A percentile compares a stretch with the other conserved stretches of the same genome.
Conservation (phyloP, 2,888 invertebrate species). For the Julus scanicus region DNA sequence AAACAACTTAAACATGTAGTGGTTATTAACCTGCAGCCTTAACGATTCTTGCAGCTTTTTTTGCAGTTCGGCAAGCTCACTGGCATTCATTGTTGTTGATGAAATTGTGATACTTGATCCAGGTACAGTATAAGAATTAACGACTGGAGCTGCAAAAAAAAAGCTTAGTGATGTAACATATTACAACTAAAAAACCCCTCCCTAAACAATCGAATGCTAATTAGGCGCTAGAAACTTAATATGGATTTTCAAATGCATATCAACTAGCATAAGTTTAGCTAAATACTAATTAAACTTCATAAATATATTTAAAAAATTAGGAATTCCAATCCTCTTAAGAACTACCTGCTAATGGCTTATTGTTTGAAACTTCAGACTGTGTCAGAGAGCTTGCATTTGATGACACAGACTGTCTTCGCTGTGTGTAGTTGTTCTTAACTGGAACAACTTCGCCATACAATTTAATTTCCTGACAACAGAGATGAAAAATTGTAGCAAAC, state of each 20-base stretch:
- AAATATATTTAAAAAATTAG: too few relatives aligned
- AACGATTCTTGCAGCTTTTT: slow-evolving; percentile 50
- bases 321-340: too few relatives aligned
- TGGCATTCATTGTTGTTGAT: slow-evolving; percentile 20
- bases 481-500: slow-evolving; percentile 49
- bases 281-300: background rate
- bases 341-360: slow-evolving; percentile 29
- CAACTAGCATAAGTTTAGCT: too few relatives aligned
- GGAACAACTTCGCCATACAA: slow-evolving; percentile 64
- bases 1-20: background rate
- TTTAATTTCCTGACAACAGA: slow-evolving; percentile 62
- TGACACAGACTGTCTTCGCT: slow-evolving; percentile 61
- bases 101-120: slow-evolving; percentile 12
- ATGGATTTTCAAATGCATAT: too few relatives aligned
- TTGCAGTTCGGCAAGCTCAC: slow-evolving; percentile 50
- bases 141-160: slow-evolving; percentile 26
- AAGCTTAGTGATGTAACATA: too few relatives aligned
- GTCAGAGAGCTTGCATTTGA: slow-evolving; percentile 59
- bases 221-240: too few relatives aligned
- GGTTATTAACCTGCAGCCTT: slow-evolving; percentile 53
- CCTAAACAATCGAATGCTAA: too few relatives aligned
- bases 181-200: too few relatives aligned
- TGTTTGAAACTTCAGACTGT: slow-evolving; percentile 37
- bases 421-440: slow-evolving; percentile 61
- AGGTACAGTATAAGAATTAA: slow-evolving; percentile 13